Evolutionary conservation across 2,113 vertebrate species (phyloP), one percentile per base, ranked within the genome.

Genomic region (Eulemur rufifrons): DNA sequence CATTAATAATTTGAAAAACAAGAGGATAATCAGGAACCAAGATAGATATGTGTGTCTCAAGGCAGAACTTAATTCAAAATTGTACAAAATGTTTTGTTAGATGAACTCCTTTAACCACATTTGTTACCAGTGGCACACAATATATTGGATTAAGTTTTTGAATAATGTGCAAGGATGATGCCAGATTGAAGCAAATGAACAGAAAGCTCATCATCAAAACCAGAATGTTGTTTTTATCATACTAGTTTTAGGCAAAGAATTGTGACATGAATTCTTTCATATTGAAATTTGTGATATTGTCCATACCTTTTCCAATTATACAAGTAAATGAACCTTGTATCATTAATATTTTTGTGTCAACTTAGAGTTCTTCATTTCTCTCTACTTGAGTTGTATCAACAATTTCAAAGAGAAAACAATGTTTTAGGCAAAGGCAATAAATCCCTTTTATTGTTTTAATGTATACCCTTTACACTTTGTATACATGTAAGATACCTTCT

Each of bases 1-100:
- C 59, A 78, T 97, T 94, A 89, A 90, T 93, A 86, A 95, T 86
- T 74, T 83, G 61, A 89, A 92, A 94, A 91, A 82, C 78, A 95
- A 95, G 91, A 73, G 13, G 47, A 89, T 89, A 85, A 94, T 91
- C 39, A 50, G 37, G 14, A 98, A 37, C 76, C 77, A 94, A 97
- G 74, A 95, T 9, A 80, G 85, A 95, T 76, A 74, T 84, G 0
- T 78, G 50, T 61, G 27, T 74, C 95, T 96, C 34, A 42, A 97
- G 37, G 32, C 59, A 95, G 13, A 91, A 78, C 32, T 85, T 94
- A 94, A 93, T 95, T 96, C 88, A 85, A 92, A 96, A 81, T 86
- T 50, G 45, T 83, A n/a, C 27, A 95, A 61, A 98, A 92, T 84
- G n/a, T 78, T 80, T 63, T 96, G 63, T 97, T 89, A 96, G 39